phyloP scores from a whole-genome alignment of 2,888 invertebrate species.

The Meloe dianella region DNA sequence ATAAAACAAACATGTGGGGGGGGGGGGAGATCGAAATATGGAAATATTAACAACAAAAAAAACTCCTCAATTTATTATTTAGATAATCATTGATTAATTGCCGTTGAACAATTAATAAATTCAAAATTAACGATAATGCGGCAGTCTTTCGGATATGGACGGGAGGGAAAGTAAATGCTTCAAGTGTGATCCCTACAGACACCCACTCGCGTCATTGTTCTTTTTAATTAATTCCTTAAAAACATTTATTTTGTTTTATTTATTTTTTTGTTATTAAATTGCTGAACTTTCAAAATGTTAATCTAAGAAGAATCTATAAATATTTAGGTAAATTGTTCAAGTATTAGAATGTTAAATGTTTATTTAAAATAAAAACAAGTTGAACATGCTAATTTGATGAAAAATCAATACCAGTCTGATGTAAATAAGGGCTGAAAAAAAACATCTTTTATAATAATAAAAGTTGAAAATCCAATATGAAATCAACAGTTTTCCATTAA shows the following conservation, averaged over 20 bases:
- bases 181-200: background rate
- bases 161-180: too few relatives aligned
- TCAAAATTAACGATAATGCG: background rate
- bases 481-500: background rate
- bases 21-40: background rate
- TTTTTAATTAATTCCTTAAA: background rate
- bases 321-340: background rate
- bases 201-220: background rate
- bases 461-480: background rate
- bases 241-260: background rate
- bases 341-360: background rate
- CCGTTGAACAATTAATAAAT: too few relatives aligned
- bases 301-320: background rate
- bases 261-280: background rate
- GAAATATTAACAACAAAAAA: background rate
- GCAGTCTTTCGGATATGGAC: too few relatives aligned
- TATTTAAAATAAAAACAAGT: conserved; percentile 16
- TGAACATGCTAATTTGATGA: conserved; percentile 28
- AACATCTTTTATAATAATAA: background rate
- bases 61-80: too few relatives aligned
- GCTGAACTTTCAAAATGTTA: background rate
- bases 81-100: too few relatives aligned
- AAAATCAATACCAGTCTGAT: conserved; percentile 29
- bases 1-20: conserved; percentile 26
- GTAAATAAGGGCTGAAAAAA: conserved; percentile 10